Percentiles rank a stretch among this genome's conserved stretches.
Conservation (phyloP, 30 jellyfish, hydroid and myxozoan species). For the Euphysa ruthae region DNA sequence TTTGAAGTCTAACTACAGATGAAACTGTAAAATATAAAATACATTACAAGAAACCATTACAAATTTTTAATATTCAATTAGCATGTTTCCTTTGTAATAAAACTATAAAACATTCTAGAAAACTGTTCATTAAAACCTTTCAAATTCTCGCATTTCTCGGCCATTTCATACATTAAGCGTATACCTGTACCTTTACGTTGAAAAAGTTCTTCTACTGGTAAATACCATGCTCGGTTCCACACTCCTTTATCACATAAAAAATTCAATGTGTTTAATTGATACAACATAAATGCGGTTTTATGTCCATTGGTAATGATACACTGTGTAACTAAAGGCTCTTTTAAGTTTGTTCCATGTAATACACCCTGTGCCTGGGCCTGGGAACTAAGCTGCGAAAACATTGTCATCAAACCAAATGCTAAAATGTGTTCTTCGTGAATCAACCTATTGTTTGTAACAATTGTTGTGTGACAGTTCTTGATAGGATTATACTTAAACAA, state of each 20-base stretch:
- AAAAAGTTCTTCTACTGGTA: conserved; percentile 10
- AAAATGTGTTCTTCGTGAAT: conserved; percentile 24
- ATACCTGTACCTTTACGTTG: neutral
- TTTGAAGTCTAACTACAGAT: too few species aligned
- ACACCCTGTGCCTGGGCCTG: conserved; percentile 53
- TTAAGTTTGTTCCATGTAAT: conserved; percentile 46
- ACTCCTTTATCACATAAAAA: conserved; percentile 55
- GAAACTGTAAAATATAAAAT: too few species aligned
- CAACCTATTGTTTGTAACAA: conserved; percentile 29
- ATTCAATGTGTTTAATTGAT: conserved; percentile 63
- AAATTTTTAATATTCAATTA: too few species aligned
- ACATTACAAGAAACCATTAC: too few species aligned
- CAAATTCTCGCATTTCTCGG: conserved; percentile 8
- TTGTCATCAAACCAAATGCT: conserved; percentile 44
- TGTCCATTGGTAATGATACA: conserved; percentile 71
- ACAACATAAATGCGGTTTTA: conserved; percentile 44
- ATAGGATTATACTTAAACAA: neutral
- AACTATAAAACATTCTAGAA: neutral
- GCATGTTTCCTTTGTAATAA: conserved; percentile 26
- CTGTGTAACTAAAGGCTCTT: conserved; percentile 56
- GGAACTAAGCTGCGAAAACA: conserved; percentile 64
- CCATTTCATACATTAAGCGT: conserved; percentile 4
- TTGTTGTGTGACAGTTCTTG: conserved; percentile 48
- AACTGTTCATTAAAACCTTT: conserved; percentile 23
- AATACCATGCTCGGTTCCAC: conserved; percentile 85